Evolutionary conservation across 2,888 invertebrate species (phyloP), one percentile per base, ranked within the genome.

Genomic region (Heliconius cydno): DNA sequence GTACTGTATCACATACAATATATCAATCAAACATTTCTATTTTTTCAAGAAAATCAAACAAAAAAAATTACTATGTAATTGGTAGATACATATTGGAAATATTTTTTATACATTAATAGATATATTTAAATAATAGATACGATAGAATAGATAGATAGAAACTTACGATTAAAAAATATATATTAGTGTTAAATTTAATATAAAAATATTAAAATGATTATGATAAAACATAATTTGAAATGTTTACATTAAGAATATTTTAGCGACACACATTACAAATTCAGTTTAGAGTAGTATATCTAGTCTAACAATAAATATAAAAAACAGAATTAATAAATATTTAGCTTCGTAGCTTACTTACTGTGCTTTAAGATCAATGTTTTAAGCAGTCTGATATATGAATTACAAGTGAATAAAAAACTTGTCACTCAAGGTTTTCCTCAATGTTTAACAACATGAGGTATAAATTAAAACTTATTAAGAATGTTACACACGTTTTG

Each of bases 351-450:
- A 73, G 15, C n/a, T 73, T 25, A 12, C 60, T 73, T 60, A 73
- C 73, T 60, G 60, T 73, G 73, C 15, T 60, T 60, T 60, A 60
- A 73, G 38, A 38, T 60, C 34, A 38, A 73, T 73, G 34, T 57
- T 34, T 73, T 60, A 73, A 30, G 73, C 60, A 73, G 60, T 38
- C 73, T 73, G 34, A 34, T n/a, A 60, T 34, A 60, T 34, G 57
- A 73, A 73, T 73, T n/a, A 60, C n/a, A 34, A 38, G 34, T 60
- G 60, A 34, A 22, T 60, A 73, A 73, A 73, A 73, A 73, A 73
- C 60, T 73, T 73, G 73, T 34, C 73, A 73, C 38, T 34, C 73
- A 73, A 73, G 73, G 38, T 60, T 60, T 25, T 60, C 34, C 73
- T n/a, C 15, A 34, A 60, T 15, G 34, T 73, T n/a, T n/a, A 60